Evolutionary conservation across 2,888 invertebrate species (phyloP).

Genomic region (Aquatica leii): DNA sequence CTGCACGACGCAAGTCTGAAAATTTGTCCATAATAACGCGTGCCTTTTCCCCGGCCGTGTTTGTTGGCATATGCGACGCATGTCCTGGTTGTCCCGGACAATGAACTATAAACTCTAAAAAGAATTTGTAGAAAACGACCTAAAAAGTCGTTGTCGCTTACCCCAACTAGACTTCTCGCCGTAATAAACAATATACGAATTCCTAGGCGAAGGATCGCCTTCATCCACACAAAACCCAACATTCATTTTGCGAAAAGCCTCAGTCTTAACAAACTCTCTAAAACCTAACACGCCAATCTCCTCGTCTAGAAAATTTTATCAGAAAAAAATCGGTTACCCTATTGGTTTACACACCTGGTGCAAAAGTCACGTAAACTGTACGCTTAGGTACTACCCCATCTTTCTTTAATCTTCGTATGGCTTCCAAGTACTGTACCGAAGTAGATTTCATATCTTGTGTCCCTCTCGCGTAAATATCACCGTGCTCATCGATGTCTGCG

Average conservation of each 20-base stretch:
- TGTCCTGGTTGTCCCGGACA: slow-evolving; percentile 87
- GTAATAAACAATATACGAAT: background rate
- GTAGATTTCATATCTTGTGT: slow-evolving; percentile 88
- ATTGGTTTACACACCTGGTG: slow-evolving; percentile 65
- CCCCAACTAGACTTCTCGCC: background rate
- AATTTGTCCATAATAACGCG: slow-evolving; percentile 76
- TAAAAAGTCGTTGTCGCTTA: background rate
- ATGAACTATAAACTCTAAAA: slow-evolving; percentile 75
- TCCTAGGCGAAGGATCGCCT: background rate
- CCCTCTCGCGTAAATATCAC: slow-evolving; percentile 85
- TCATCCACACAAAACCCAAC: background rate
- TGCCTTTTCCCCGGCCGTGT: slow-evolving; percentile 87
- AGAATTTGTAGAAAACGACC: background rate
- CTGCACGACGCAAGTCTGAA: slow-evolving; percentile 71
- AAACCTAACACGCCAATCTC: background rate
- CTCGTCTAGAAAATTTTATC: background rate
- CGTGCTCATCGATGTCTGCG: slow-evolving; percentile 82
- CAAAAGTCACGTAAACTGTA: slow-evolving; percentile 75
- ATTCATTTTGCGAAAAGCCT: background rate
- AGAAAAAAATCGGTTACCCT: no score
- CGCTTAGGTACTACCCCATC: slow-evolving; percentile 66
- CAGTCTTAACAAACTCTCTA: background rate
- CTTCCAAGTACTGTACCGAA: slow-evolving; percentile 78
- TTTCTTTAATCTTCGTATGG: slow-evolving; percentile 69
- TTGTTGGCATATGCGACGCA: slow-evolving; percentile 80